A percentile compares a stretch with the other conserved stretches of the same genome.
Evolutionary conservation across 2,888 invertebrate genomes (phyloP).

Genomic region (Drosophila affinis): DNA sequence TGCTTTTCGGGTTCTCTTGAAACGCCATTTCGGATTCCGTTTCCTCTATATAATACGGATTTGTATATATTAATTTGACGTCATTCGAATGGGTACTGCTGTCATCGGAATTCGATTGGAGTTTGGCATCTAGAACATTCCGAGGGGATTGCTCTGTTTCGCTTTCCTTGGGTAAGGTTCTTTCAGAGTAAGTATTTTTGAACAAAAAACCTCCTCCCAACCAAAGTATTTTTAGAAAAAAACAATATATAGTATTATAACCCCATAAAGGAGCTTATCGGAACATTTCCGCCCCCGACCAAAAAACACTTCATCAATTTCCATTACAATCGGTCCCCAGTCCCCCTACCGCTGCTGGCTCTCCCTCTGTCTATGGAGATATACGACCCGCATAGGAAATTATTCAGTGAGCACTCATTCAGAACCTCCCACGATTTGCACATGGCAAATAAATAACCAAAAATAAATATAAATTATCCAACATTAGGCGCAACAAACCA

Average conservation of each 20-base stretch:
- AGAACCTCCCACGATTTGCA: slow-evolving; percentile 18
- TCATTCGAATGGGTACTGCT: too few relatives aligned
- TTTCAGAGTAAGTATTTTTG: too few relatives aligned
- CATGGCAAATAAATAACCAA: slow-evolving; percentile 33
- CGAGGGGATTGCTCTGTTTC: too few relatives aligned
- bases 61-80: too few relatives aligned
- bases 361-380: neutral
- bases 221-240: neutral
- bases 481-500: slow-evolving; percentile 44
- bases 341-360: neutral
- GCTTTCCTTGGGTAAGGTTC: accelerated
- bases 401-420: slow-evolving; percentile 23
- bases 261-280: neutral
- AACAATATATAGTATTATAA: neutral
- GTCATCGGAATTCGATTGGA: too few relatives aligned
- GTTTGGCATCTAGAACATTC: too few relatives aligned
- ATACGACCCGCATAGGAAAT: slow-evolving; percentile 2
- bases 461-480: slow-evolving; percentile 64
- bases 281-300: neutral
- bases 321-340: slow-evolving; percentile 14
- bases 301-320: slow-evolving; percentile 32
- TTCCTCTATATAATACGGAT: too few relatives aligned
- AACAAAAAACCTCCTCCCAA: too few relatives aligned
- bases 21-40: too few relatives aligned
- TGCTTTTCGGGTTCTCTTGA: too few relatives aligned